phyloP scores from a whole-genome alignment of 1,140 invertebrate species.

The Acromyrmex charruanus region DNA sequence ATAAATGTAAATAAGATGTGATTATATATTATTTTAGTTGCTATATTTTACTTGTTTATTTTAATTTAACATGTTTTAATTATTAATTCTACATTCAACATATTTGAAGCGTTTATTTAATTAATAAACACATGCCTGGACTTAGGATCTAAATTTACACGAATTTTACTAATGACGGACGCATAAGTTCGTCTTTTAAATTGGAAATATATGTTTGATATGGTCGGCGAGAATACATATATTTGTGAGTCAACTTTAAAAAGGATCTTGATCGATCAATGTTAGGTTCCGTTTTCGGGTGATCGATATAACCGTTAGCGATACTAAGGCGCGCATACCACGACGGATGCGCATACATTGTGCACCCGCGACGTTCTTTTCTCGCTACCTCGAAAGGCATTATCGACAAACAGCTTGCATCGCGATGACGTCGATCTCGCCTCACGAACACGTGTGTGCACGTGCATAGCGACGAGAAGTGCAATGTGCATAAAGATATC shows the following conservation, averaged over 20 bases:
- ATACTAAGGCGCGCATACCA: slow-evolving; percentile 38
- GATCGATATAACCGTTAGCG: slow-evolving; percentile 41
- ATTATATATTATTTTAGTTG: slow-evolving; percentile 24
- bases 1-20: slow-evolving; percentile 20
- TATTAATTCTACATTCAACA: neutral
- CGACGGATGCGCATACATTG: slow-evolving; percentile 54
- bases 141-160: neutral
- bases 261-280: slow-evolving; percentile 38
- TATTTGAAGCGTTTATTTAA: neutral
- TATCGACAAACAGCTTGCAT: slow-evolving; percentile 63
- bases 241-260: slow-evolving; percentile 4
- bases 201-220: slow-evolving; percentile 14
- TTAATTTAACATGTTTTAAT: neutral
- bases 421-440: slow-evolving; percentile 58
- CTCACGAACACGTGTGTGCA: slow-evolving; percentile 30
- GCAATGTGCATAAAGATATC: slow-evolving; percentile 53
- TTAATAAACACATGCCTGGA: neutral
- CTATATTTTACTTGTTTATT: neutral
- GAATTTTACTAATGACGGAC: neutral
- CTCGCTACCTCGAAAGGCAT: slow-evolving; percentile 43
- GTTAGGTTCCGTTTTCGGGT: slow-evolving; percentile 27
- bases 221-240: neutral
- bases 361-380: slow-evolving; percentile 35
- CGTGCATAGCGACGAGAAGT: slow-evolving; percentile 9
- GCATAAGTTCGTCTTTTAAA: neutral